Evolutionary conservation across 2,888 invertebrate species (phyloP).

Genomic region (Tryphoninae sp.): DNA sequence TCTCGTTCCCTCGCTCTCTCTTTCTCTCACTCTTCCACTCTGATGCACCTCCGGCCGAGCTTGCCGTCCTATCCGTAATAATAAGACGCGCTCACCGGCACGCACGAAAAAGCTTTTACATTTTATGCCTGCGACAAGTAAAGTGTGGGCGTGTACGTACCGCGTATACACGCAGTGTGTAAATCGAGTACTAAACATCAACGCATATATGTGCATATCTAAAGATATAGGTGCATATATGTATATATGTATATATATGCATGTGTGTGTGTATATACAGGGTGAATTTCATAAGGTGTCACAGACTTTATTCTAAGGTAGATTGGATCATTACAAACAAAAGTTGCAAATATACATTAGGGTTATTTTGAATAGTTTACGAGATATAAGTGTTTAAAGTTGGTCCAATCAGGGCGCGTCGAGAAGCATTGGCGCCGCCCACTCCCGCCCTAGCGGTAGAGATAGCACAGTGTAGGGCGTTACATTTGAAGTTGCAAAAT

Average conservation of each 20-base stretch:
- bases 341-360: too few species aligned
- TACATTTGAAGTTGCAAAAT: too few species aligned
- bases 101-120: constrained; percentile 18
- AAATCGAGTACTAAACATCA: not conserved
- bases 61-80: not conserved
- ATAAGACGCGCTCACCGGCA: constrained; percentile 13
- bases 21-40: not conserved
- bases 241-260: not conserved
- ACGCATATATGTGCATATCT: not conserved
- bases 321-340: too few species aligned
- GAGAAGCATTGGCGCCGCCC: too few species aligned
- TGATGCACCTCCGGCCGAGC: not conserved
- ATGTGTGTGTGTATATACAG: not conserved
- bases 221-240: not conserved
- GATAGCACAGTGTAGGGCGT: too few species aligned
- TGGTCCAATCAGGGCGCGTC: too few species aligned
- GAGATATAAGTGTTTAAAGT: too few species aligned
- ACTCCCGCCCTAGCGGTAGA: too few species aligned
- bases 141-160: constrained; percentile 11
- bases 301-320: too few species aligned
- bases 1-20: not conserved
- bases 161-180: not conserved
- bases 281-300: too few species aligned
- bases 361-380: too few species aligned
- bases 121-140: constrained; percentile 11